Conservation (phyloP, 2,888 invertebrate genomes). For the Heteropelma amictum region DNA sequence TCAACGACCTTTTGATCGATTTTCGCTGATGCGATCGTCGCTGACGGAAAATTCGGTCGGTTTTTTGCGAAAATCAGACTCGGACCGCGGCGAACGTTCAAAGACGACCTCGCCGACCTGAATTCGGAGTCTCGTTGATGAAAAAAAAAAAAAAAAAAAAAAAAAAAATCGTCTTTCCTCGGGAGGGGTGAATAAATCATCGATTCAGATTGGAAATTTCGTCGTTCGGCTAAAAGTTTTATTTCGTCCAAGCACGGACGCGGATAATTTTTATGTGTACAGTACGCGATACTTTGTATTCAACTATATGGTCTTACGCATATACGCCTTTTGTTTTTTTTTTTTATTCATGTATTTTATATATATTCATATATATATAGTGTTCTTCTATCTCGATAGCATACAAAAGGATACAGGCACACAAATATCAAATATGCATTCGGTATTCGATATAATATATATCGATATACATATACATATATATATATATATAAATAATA, state of each 20-base stretch:
- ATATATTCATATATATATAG: constrained; percentile 70
- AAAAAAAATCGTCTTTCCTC: constrained; percentile 30
- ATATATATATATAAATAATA: constrained; percentile 14
- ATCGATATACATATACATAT: constrained; percentile 37
- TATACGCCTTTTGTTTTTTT: constrained; percentile 54
- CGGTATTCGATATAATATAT: constrained; percentile 68
- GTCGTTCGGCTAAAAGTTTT: constrained; percentile 76
- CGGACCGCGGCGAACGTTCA: no score
- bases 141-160: neutral
- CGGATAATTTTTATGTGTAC: constrained; percentile 69
- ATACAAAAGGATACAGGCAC: constrained; percentile 78
- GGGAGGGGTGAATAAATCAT: constrained; percentile 30
- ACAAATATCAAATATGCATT: constrained; percentile 77
- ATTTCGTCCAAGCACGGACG: constrained; percentile 71
- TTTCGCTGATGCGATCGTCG: no score
- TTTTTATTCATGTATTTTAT: constrained; percentile 50
- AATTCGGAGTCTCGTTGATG: neutral
- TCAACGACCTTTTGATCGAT: constrained; percentile 42
- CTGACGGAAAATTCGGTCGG: no score
- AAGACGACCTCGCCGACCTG: no score
- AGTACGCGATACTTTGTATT: constrained; percentile 61
- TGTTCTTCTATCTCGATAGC: constrained; percentile 68
- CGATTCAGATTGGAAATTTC: constrained; percentile 12
- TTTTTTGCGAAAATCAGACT: no score
- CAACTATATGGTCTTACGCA: constrained; percentile 66